phyloP scores from a whole-genome alignment of 2,113 vertebrate species.

The Leptocoma aspasia region DNA sequence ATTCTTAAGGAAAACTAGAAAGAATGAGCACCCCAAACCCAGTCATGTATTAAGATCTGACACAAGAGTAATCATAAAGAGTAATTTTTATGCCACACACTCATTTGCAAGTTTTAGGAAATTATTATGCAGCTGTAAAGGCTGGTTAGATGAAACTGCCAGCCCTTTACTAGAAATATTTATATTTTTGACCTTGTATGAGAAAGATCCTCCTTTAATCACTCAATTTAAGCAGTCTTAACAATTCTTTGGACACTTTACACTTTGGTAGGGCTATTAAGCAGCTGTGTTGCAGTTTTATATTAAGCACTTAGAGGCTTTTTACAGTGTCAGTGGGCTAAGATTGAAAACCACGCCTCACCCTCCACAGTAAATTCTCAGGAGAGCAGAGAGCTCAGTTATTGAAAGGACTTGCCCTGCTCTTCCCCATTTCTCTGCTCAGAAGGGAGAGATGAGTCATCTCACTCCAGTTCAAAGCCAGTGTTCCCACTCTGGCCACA shows the following conservation, averaged over 20 bases:
- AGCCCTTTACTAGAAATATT: neutral
- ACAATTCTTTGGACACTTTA: neutral
- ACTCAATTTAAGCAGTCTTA: neutral
- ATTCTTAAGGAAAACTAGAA: neutral
- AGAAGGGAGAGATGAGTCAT: constrained; percentile 2
- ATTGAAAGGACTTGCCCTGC: neutral
- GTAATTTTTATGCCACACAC: neutral
- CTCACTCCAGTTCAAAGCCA: neutral
- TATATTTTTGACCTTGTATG: neutral
- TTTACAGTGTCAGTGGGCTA: neutral
- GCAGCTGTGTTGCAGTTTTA: neutral
- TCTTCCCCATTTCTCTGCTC: neutral
- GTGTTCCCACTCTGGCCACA: neutral
- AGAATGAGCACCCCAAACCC: neutral
- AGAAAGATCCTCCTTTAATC: neutral
- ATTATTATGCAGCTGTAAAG: neutral
- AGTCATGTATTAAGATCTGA: neutral
- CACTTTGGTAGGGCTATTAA: neutral
- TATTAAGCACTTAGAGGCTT: neutral
- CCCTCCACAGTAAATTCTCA: neutral
- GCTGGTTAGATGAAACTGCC: neutral
- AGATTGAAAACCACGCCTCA: neutral
- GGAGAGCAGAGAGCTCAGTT: neutral
- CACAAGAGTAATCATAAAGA: neutral
- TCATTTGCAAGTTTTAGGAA: neutral